phyloP scores from a whole-genome alignment of 2,888 invertebrate species.

The Physocephala rufipes region DNA sequence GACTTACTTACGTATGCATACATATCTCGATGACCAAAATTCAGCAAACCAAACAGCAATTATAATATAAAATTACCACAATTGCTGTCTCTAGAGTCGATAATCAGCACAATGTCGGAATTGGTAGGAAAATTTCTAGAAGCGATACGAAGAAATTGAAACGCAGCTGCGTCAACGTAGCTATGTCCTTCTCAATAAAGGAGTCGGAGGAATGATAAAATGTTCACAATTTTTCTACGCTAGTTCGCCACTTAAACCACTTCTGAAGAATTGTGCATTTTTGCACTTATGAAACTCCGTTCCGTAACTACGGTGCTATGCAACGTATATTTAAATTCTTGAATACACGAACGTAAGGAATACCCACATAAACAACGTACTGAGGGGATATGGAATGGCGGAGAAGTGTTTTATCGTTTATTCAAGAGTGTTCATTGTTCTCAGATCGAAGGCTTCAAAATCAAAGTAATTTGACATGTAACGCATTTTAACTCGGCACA shows the following conservation, averaged over 20 bases:
- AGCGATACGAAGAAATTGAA: slow-evolving; percentile 13
- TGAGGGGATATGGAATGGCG: neutral
- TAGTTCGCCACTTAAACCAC: slow-evolving; percentile 58
- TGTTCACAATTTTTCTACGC: slow-evolving; percentile 47
- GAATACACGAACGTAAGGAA: neutral
- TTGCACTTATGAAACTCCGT: neutral
- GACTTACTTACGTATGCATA: neutral
- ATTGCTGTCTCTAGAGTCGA: slow-evolving; percentile 43
- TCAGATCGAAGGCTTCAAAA: neutral
- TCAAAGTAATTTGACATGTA: slow-evolving; percentile 28
- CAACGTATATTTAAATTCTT: slow-evolving; percentile 34
- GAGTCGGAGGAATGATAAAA: neutral
- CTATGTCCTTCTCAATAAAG: too few relatives aligned
- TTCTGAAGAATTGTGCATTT: slow-evolving; percentile 53
- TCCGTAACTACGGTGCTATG: neutral
- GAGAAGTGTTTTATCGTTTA: neutral
- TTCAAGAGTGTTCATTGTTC: neutral
- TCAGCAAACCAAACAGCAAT: slow-evolving; percentile 42
- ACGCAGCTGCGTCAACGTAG: too few relatives aligned
- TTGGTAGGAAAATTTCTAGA: neutral
- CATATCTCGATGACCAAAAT: slow-evolving; percentile 29
- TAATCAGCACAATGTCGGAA: neutral
- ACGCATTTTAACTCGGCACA: slow-evolving; percentile 11
- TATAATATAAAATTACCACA: slow-evolving; percentile 48
- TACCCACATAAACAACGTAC: neutral